phyloP scores from a whole-genome alignment of 2,113 vertebrate species.

The Leucopsar rothschildi region DNA sequence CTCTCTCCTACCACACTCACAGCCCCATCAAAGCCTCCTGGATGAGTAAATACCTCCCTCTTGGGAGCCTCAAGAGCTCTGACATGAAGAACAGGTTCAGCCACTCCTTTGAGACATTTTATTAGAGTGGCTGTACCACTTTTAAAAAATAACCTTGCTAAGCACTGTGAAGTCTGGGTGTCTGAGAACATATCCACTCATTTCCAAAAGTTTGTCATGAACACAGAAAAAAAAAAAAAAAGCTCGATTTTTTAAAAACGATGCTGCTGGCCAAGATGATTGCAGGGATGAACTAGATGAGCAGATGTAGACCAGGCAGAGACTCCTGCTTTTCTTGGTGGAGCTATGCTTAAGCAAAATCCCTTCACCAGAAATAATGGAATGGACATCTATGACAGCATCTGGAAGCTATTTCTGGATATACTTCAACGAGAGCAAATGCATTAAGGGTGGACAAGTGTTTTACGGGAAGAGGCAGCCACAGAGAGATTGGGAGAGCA shows the following conservation, averaged over 20 bases:
- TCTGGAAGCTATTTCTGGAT: conserved; percentile 56
- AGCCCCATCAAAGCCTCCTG: neutral
- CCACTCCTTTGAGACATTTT: neutral
- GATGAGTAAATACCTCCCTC: neutral
- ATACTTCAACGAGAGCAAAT: conserved; percentile 25
- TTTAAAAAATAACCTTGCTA: neutral
- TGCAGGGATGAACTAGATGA: neutral
- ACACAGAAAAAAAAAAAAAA: neutral
- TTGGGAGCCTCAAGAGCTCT: neutral
- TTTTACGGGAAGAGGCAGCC: neutral
- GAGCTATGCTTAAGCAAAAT: conserved; percentile 33
- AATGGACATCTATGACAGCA: conserved; percentile 50
- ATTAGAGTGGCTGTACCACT: neutral
- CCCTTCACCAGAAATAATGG: conserved; percentile 34
- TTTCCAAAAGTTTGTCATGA: neutral
- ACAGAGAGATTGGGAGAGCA: neutral
- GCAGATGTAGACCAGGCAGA: conserved; percentile 14
- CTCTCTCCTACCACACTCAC: neutral
- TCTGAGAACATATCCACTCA: neutral
- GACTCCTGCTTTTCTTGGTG: conserved; percentile 8
- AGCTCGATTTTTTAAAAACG: neutral
- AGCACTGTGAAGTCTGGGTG: neutral
- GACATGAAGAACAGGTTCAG: neutral
- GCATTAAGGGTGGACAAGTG: neutral
- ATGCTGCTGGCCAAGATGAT: neutral